Evolutionary conservation across 2,888 invertebrate species (phyloP), one percentile per base, ranked within the genome.

Genomic region (Lypha dubia): DNA sequence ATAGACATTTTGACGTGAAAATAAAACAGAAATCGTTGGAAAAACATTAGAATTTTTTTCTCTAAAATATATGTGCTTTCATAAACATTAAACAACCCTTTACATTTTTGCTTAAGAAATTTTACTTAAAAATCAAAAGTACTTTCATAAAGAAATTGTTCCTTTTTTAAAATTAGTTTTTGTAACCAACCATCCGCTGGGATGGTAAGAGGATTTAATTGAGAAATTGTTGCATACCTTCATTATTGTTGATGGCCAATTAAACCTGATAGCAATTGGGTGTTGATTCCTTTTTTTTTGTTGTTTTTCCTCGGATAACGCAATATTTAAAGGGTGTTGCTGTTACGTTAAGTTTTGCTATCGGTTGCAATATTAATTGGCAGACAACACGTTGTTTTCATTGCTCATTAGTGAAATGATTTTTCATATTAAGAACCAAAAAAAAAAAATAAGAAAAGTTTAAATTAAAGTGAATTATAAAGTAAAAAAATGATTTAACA

Each of bases 381-480:
- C 86, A 85, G 86, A 85, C 89, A 90, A 91, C 90, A 91, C 90
- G 89, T 91, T 90, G 90, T 90, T 90, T 91, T 91, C 90, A 91
- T 90, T 90, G 90, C 90, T 91, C 91, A 90, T 90, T 91, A 90
- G 90, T 87, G 86, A 70, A 88, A 88, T 88, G 86, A 89, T 80
- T 80, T 84, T 80, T 68, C 22, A 71, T 51, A 11, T 28, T 22
- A 20, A 60, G 20, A 0, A 51, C 20, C 49, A 13, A n/a, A n/a
- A 44, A 44, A 44, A 2, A 4, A 9, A 3, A 38, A 3, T 38
- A 5, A 13, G n/a, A 8, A 15, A 4, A 41, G 41, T 41, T 41
- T 41, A 13, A 6, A 41, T 41, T 41, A 41, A 41, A 41, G 41
- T 41, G 17, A 1, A 13, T 15, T 15, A 44, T 15, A 15, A 1